Percentiles rank a stretch among this genome's conserved stretches.
These are phyloP conservation scores for Lamprotornis superbus DNA, from an alignment of 2,113 vertebrate genomes.

Conservation along the genomic window DNA sequence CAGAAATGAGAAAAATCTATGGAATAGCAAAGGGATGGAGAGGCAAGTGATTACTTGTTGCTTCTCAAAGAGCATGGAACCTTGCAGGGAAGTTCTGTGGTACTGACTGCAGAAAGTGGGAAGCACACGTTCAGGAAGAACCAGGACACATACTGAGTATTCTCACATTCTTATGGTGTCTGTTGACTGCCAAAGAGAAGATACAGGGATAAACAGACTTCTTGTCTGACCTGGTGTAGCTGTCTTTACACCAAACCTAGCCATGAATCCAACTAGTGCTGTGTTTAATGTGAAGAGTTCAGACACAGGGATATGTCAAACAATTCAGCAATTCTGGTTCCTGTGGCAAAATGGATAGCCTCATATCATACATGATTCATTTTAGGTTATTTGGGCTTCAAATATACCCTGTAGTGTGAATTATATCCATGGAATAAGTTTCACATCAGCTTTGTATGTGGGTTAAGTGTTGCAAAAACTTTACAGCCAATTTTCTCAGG, in stretches of 20 bases:
- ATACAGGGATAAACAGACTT: not conserved
- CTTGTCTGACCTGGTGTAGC: not conserved
- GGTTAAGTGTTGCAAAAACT: not conserved
- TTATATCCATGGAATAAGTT: not conserved
- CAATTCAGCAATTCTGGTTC: not conserved
- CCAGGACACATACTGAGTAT: not conserved
- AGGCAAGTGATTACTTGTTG: not conserved
- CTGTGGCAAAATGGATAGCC: not conserved
- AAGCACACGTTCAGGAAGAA: not conserved
- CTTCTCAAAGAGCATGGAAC: not conserved
- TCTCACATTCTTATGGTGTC: not conserved
- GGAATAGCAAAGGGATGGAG: not conserved
- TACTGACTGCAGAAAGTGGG: not conserved
- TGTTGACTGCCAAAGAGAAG: not conserved
- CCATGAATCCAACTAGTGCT: not conserved
- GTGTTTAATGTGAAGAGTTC: not conserved
- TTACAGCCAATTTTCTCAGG: not conserved
- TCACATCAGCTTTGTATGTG: not conserved
- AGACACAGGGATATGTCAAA: not conserved
- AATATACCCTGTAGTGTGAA: not conserved
- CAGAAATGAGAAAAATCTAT: not conserved
- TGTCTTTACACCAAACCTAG: not conserved
- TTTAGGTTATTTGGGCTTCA: not conserved
- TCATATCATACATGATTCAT: not conserved
- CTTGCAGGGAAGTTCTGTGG: not conserved